A percentile compares a stretch with the other conserved stretches of the same genome.
Conservation (phyloP, 2,888 invertebrate genomes). For the Ecliptopera silaceata region DNA sequence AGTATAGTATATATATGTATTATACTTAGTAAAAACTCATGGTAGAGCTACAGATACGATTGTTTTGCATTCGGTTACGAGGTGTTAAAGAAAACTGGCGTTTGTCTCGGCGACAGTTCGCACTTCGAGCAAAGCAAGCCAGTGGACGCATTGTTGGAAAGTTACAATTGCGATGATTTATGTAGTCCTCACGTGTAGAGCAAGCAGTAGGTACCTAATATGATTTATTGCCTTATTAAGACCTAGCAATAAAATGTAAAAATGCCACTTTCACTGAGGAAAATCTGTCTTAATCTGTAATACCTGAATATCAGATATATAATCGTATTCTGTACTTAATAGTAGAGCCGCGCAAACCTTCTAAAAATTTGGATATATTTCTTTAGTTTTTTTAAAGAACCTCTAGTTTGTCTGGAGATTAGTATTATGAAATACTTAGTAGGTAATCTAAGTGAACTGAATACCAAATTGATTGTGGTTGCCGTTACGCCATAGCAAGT, state of each 20-base stretch:
- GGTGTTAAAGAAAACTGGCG: slow-evolving; percentile 14
- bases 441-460: slow-evolving; percentile 24
- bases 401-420: slow-evolving; percentile 4
- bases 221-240: background rate
- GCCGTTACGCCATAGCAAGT: slow-evolving; percentile 23
- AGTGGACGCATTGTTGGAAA: too few species aligned
- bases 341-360: too few species aligned
- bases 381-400: too few species aligned
- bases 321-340: too few species aligned
- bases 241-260: background rate
- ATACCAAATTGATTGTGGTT: slow-evolving; percentile 35
- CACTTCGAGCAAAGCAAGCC: too few species aligned
- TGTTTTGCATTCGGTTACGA: slow-evolving; percentile 21
- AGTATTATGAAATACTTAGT: slow-evolving; percentile 32
- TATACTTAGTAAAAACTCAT: too few species aligned
- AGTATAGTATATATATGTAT: too few species aligned
- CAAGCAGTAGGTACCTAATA: background rate
- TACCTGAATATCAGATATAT: too few species aligned
- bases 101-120: background rate
- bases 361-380: too few species aligned
- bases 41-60: too few species aligned
- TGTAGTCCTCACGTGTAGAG: background rate
- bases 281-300: too few species aligned
- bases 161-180: too few species aligned
- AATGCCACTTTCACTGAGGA: background rate